Evolutionary conservation across 1,140 invertebrate species (phyloP), one percentile per base, ranked within the genome.

Genomic region (Papilio polytes): DNA sequence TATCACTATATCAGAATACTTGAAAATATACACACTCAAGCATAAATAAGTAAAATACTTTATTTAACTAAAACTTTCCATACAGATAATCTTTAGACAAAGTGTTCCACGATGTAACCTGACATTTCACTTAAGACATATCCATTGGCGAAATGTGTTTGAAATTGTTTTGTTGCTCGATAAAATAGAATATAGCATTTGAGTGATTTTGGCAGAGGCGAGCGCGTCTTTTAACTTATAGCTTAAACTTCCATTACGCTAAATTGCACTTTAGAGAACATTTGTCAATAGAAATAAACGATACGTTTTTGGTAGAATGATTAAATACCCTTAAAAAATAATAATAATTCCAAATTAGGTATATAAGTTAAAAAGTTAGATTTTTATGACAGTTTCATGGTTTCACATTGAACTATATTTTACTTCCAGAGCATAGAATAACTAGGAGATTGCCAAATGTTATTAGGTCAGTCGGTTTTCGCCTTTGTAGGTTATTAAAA

Each of bases 181-280:
- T 56, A 51, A 59, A 56, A 78, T 18, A 31, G 26, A 31, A 78
- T 78, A 53, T 77, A 18, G 31, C 51, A 56, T 77, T 77, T 78
- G 74, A 78, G 22, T 59, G 48, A 78, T 78, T 56, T 78, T 78
- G 36, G 36, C 36, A 41, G 36, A 41, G 36, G 36, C 36, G 36
- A 41, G 36, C 36, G 36, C 31, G 31, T 56, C 74, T 22, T 51
- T 36, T 59, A 56, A 46, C 41, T 8, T 4, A 26, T 0, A 51
- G 46, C 44, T 76, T 51, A 22, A 76, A 53, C 22, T 77, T 59
- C 15, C 15, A 77, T 77, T 56, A 77, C 56, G 26, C 20, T 77
- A 26, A 7, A 53, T 53, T 76, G 59, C 44, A 76, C 74, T 76
- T 51, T 76, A 13, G 63, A 66, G 10, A 15, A 31, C 13, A 66